phyloP scores from a whole-genome alignment of 2,888 invertebrate species.

The Ennomos fuscantarius region DNA sequence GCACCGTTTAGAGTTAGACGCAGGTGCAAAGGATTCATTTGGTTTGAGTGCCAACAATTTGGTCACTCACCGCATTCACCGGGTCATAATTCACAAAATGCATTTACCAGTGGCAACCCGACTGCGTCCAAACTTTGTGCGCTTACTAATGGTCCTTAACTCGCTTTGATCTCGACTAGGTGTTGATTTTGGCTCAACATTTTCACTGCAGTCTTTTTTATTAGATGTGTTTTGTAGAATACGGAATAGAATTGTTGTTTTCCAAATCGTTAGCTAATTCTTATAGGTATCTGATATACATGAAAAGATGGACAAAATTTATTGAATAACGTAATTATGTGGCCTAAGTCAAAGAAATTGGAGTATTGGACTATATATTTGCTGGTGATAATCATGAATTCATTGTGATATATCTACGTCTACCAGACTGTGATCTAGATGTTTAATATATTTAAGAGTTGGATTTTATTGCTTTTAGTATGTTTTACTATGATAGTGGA shows the following conservation, averaged over 20 bases:
- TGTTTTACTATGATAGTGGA: no score
- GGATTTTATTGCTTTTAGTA: no score
- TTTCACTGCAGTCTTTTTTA: neutral
- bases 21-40: constrained; percentile 56
- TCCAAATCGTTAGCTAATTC: no score
- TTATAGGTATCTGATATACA: no score
- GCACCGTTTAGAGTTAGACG: constrained; percentile 33
- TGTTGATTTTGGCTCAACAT: neutral
- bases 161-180: constrained; percentile 12
- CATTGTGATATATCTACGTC: no score
- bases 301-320: constrained; percentile 62
- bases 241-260: no score
- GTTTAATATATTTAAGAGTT: no score
- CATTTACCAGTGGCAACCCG: constrained; percentile 56
- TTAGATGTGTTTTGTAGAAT: no score
- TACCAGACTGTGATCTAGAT: no score
- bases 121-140: constrained; percentile 43
- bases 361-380: constrained; percentile 81
- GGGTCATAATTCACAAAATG: constrained; percentile 73
- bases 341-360: constrained; percentile 75
- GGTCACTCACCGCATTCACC: constrained; percentile 64
- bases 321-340: constrained; percentile 74
- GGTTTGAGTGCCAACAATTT: constrained; percentile 56
- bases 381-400: constrained; percentile 42
- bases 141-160: constrained; percentile 39